A percentile compares a stretch with the other conserved stretches of the same genome.
phyloP scores from a whole-genome alignment of 2,888 invertebrate species.

The Pandemis cinnamomeana region DNA sequence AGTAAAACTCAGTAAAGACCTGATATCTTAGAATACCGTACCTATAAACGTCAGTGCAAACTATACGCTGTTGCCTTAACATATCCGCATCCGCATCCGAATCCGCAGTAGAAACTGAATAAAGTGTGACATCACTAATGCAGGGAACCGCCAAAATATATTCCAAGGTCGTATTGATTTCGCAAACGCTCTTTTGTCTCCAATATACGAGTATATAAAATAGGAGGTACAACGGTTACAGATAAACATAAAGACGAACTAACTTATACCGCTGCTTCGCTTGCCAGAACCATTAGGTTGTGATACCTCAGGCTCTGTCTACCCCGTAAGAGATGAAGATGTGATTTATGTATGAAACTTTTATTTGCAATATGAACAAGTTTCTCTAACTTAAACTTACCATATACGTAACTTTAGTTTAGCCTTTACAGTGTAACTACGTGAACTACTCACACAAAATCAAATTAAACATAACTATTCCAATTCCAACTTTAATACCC shows the following conservation, averaged over 20 bases:
- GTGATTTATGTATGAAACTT: too few relatives aligned
- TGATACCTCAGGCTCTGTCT: too few relatives aligned
- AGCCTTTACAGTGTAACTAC: not conserved
- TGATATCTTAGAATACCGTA: too few relatives aligned
- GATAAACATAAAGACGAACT: not conserved
- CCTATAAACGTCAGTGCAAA: too few relatives aligned
- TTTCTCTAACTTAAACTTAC: not conserved
- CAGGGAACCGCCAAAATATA: slow-evolving; percentile 6
- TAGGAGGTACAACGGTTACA: not conserved
- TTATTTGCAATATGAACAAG: not conserved
- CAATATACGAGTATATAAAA: not conserved
- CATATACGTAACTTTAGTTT: not conserved
- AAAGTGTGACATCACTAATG: not conserved
- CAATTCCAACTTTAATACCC: not conserved
- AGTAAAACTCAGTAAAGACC: too few relatives aligned
- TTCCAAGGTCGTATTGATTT: slow-evolving; percentile 7
- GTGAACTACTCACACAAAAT: not conserved
- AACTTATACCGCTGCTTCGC: too few relatives aligned
- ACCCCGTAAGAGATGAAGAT: too few relatives aligned
- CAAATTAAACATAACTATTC: not conserved
- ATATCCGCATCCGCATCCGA: not conserved
- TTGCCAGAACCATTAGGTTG: too few relatives aligned
- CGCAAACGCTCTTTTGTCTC: not conserved
- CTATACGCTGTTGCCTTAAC: not conserved
- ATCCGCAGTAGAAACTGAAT: not conserved